Percentiles rank a stretch among this genome's conserved stretches.
Evolutionary conservation across 2,113 vertebrate genomes (phyloP).

Genomic region (Vimba vimba): DNA sequence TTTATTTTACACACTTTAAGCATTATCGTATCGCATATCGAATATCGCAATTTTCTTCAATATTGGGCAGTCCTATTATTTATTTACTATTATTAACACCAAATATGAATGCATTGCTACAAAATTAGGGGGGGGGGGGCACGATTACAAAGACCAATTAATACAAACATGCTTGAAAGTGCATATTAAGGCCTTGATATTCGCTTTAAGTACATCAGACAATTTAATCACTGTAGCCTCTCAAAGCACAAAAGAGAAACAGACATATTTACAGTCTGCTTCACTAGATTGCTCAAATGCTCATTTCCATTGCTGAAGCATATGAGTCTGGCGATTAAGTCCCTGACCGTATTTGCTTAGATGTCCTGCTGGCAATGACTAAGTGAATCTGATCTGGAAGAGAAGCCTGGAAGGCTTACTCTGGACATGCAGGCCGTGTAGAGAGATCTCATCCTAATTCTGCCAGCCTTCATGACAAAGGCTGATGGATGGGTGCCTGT

Average conservation of each 20-base stretch:
- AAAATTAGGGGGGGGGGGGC: too few species aligned
- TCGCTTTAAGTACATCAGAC: too few species aligned
- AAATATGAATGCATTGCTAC: too few species aligned
- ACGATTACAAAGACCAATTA: neutral
- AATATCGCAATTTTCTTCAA: too few species aligned
- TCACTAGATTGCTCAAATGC: neutral
- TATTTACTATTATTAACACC: too few species aligned
- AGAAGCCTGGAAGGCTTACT: neutral
- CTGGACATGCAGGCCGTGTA: neutral
- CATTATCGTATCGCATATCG: too few species aligned
- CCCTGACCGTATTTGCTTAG: neutral
- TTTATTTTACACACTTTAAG: too few species aligned
- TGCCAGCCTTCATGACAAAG: neutral
- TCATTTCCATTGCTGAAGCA: neutral
- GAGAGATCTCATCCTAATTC: conserved; percentile 26
- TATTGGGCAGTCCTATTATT: too few species aligned
- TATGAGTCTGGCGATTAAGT: conserved; percentile 3
- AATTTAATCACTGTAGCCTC: neutral
- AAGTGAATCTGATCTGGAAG: conserved; percentile 20
- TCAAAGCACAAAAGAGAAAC: neutral
- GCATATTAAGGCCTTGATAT: neutral
- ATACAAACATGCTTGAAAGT: neutral
- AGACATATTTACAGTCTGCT: neutral
- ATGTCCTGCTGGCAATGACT: neutral
- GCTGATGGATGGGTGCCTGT: neutral